These are phyloP conservation scores for Asarcornis scutulata DNA, from an alignment of 2,113 vertebrate genomes.

Conservation along the genomic window DNA sequence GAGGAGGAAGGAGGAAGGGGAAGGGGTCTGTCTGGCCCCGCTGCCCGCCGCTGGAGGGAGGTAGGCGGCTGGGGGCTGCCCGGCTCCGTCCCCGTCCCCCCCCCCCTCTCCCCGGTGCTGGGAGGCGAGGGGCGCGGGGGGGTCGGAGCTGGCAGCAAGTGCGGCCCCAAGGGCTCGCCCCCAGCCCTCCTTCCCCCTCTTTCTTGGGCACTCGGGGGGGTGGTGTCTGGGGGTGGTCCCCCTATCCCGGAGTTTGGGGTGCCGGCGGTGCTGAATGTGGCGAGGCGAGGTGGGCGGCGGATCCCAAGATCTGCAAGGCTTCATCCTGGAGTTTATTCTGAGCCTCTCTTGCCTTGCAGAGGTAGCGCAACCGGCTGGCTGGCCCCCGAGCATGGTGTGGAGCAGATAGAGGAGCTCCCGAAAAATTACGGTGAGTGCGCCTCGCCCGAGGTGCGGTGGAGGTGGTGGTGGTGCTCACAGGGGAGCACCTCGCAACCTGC, in stretches of 20 bases:
- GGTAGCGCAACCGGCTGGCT: background rate
- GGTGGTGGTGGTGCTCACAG: too few species aligned
- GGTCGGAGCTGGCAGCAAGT: background rate
- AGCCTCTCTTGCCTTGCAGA: conserved; percentile 48
- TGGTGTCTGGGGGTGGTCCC: too few species aligned
- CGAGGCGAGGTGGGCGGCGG: background rate
- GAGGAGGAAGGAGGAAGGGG: too few species aligned
- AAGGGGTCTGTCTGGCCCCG: background rate
- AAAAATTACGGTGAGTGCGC: conserved; percentile 52
- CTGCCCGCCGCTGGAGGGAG: background rate
- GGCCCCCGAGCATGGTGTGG: background rate
- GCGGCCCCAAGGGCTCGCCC: too few species aligned
- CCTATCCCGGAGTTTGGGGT: too few species aligned
- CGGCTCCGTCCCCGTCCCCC: background rate
- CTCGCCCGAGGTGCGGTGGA: background rate
- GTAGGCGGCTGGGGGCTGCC: background rate
- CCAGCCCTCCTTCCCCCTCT: too few species aligned
- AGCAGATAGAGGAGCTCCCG: conserved; percentile 52
- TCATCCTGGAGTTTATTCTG: conserved; percentile 13
- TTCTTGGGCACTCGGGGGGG: too few species aligned
- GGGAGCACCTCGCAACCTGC: background rate
- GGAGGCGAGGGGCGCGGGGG: background rate
- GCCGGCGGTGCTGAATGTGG: background rate
- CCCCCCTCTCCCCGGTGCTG: background rate
- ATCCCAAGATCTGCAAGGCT: too few species aligned